phyloP scores from a whole-genome alignment of 2,888 invertebrate genomes.

The Drosophila kokeensis region DNA sequence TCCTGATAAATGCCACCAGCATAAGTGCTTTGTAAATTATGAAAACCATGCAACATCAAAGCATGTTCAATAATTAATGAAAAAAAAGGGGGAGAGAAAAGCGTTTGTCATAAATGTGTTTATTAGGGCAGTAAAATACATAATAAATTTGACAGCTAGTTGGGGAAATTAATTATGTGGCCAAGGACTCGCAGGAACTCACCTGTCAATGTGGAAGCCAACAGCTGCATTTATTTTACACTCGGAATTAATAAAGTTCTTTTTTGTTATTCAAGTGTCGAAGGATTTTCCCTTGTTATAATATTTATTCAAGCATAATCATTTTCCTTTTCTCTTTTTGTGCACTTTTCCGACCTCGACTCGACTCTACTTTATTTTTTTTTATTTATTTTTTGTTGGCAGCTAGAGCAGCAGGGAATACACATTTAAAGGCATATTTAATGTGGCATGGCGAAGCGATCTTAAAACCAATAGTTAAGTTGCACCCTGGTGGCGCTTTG shows the following conservation, averaged over 20 bases:
- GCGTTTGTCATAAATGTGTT: neutral
- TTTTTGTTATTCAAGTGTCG: constrained; percentile 15
- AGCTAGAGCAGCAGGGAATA: constrained; percentile 31
- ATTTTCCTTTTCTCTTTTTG: constrained; percentile 23
- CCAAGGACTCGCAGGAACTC: constrained; percentile 17
- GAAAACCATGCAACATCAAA: constrained; percentile 2
- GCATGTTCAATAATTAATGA: constrained; percentile 15
- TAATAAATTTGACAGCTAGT: constrained; percentile 15
- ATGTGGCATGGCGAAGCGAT: constrained; percentile 71
- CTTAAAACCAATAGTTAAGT: constrained; percentile 66
- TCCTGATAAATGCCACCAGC: neutral
- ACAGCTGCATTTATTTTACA: constrained; percentile 7
- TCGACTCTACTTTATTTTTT: neutral
- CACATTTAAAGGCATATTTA: constrained; percentile 67
- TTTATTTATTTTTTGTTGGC: constrained; percentile 15
- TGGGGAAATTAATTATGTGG: neutral
- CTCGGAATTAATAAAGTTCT: constrained; percentile 15
- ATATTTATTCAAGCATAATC: constrained; percentile 31
- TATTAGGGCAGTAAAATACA: constrained; percentile 4
- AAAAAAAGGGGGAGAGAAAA: constrained; percentile 6
- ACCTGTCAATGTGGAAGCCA: constrained; percentile 14
- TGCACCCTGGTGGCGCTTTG: constrained; percentile 19
- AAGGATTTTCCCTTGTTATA: constrained; percentile 19
- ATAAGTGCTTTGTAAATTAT: neutral
- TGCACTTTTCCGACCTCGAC: constrained; percentile 45